phyloP scores from a whole-genome alignment of 2,888 invertebrate species.

The Lymantria monacha region DNA sequence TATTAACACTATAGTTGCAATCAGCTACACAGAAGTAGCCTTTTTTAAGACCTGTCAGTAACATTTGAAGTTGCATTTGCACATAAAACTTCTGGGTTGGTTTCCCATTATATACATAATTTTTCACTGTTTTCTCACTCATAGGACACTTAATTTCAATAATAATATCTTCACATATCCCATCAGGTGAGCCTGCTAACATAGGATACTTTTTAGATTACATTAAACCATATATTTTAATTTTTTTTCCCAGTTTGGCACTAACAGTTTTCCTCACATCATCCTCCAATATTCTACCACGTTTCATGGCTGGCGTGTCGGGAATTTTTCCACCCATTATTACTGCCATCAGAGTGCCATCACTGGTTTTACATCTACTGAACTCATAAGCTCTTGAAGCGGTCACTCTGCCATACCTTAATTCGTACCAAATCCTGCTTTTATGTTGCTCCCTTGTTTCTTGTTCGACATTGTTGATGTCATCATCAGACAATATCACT shows the following conservation, averaged over 20 bases:
- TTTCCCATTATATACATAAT: not conserved
- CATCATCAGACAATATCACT: no score
- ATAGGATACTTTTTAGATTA: constrained; percentile 3
- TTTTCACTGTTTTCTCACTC: not conserved
- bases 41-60: constrained; percentile 1
- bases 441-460: not conserved
- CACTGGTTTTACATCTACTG: not conserved
- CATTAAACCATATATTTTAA: not conserved
- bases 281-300: not conserved
- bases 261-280: not conserved
- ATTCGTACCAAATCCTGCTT: not conserved
- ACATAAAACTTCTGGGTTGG: not conserved
- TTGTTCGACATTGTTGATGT: no score
- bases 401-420: not conserved
- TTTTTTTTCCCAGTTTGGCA: not conserved
- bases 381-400: not conserved
- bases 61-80: constrained; percentile 11
- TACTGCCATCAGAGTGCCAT: not conserved
- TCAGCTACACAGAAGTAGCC: constrained; percentile 12
- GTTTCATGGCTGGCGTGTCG: not conserved
- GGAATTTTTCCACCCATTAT: not conserved
- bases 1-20: constrained; percentile 1
- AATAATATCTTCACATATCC: constrained; percentile 1
- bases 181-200: constrained; percentile 9
- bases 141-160: constrained; percentile 8